Percentiles rank a stretch among this genome's conserved stretches.
These are phyloP conservation scores for Eubucco bourcierii DNA, from an alignment of 2,113 vertebrate genomes.

Conservation along the genomic window DNA sequence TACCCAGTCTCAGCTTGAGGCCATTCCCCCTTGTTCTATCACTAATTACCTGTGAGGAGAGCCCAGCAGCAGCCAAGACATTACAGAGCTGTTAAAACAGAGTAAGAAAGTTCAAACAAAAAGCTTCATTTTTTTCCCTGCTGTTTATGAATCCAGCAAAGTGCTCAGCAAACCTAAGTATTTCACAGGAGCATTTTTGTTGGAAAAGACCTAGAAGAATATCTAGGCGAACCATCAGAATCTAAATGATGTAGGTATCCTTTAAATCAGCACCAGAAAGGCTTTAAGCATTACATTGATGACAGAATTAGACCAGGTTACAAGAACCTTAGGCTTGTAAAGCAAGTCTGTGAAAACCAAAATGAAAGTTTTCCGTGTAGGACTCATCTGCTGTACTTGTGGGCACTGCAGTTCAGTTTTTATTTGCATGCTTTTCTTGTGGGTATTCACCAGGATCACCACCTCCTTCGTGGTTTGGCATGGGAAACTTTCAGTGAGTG, in stretches of 20 bases:
- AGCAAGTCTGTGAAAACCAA: neutral
- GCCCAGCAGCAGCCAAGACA: too few species aligned
- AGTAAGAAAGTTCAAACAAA: neutral
- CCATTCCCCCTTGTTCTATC: too few species aligned
- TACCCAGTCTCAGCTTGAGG: too few species aligned
- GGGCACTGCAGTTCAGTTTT: conserved; percentile 1
- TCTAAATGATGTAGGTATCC: neutral
- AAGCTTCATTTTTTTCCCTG: neutral
- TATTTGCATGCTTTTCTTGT: neutral
- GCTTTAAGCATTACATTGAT: neutral
- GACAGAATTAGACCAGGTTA: neutral
- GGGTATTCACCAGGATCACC: neutral
- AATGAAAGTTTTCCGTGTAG: neutral
- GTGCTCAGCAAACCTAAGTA: neutral
- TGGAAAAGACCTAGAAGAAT: too few species aligned
- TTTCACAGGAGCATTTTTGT: neutral
- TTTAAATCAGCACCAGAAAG: neutral
- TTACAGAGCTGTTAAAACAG: neutral
- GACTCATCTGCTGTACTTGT: neutral
- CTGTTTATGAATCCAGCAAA: neutral
- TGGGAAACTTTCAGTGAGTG: neutral
- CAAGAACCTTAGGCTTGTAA: neutral
- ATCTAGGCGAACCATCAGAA: too few species aligned
- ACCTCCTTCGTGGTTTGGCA: neutral
- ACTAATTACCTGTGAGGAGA: too few species aligned